phyloP scores from a whole-genome alignment of 2,888 invertebrate genomes.

The Diloba caeruleocephala region DNA sequence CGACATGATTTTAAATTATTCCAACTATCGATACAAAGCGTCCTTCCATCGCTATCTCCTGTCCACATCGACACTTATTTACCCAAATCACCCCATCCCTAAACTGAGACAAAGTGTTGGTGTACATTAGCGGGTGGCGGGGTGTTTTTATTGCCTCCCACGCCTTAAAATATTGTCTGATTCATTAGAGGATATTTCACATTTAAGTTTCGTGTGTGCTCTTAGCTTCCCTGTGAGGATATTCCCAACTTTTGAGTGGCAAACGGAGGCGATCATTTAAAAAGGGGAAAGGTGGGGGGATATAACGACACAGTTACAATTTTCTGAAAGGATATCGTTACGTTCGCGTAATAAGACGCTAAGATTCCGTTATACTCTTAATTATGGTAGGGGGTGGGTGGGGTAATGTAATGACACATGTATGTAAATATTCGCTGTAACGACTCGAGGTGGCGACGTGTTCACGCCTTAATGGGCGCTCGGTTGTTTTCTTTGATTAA shows the following conservation, averaged over 20 bases:
- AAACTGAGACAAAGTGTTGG: slow-evolving; percentile 84
- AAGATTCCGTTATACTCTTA: slow-evolving; percentile 89
- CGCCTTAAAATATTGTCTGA: slow-evolving; percentile 89
- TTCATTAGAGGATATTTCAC: slow-evolving; percentile 89
- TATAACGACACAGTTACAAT: slow-evolving; percentile 86
- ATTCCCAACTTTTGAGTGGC: slow-evolving; percentile 76
- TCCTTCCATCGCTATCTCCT: slow-evolving; percentile 55
- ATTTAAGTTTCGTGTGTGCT: slow-evolving; percentile 86
- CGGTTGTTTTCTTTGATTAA: slow-evolving; percentile 89
- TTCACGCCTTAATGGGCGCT: slow-evolving; percentile 84
- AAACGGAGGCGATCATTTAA: slow-evolving; percentile 80
- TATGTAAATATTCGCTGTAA: slow-evolving; percentile 88
- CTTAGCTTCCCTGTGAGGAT: slow-evolving; percentile 73
- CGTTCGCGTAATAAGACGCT: slow-evolving; percentile 88
- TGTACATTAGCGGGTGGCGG: slow-evolving; percentile 83
- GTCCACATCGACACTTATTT: slow-evolving; percentile 86
- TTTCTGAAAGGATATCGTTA: slow-evolving; percentile 89
- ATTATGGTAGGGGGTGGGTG: slow-evolving; percentile 75
- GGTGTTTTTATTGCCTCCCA: slow-evolving; percentile 86
- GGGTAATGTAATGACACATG: slow-evolving; percentile 85
- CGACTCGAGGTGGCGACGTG: slow-evolving; percentile 87
- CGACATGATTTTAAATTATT: slow-evolving; percentile 6
- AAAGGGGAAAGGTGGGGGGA: slow-evolving; percentile 66
- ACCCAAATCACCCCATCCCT: slow-evolving; percentile 80
- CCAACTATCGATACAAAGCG: slow-evolving; percentile 49